These are phyloP conservation scores for Diarsia brunnea DNA, from an alignment of 2,888 invertebrate species.

Conservation along the genomic window DNA sequence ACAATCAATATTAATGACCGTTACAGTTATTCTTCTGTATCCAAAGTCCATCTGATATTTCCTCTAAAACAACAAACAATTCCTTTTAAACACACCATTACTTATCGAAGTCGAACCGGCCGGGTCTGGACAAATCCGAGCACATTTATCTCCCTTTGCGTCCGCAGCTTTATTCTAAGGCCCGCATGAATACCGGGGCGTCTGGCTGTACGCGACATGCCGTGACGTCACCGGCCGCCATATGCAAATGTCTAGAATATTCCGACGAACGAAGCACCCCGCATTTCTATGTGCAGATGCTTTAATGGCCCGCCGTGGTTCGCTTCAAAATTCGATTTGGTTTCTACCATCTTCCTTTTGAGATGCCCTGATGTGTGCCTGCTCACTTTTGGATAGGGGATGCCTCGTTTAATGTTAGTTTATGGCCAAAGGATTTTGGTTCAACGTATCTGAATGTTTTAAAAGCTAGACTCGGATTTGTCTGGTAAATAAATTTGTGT, in stretches of 20 bases:
- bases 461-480: slow-evolving; percentile 41
- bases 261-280: slow-evolving; percentile 64
- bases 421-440: slow-evolving; percentile 54
- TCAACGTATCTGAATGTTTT: slow-evolving; percentile 47
- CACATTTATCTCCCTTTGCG: slow-evolving; percentile 66
- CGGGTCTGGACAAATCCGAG: slow-evolving; percentile 58
- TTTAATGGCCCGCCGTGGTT: slow-evolving; percentile 74
- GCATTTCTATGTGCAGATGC: slow-evolving; percentile 74
- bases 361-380: slow-evolving; percentile 62
- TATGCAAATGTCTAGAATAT: slow-evolving; percentile 72
- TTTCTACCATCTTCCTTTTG: slow-evolving; percentile 71
- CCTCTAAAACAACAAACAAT: slow-evolving; percentile 45
- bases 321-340: slow-evolving; percentile 75
- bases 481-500: slow-evolving; percentile 40
- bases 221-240: slow-evolving; percentile 73
- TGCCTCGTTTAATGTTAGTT: slow-evolving; percentile 59
- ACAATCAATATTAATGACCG: slow-evolving; percentile 14
- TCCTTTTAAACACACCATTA: slow-evolving; percentile 58
- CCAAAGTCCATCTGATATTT: slow-evolving; percentile 28
- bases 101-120: slow-evolving; percentile 57
- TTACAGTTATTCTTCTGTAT: slow-evolving; percentile 8
- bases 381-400: slow-evolving; percentile 59
- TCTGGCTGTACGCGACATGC: slow-evolving; percentile 70
- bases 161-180: slow-evolving; percentile 65
- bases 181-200: slow-evolving; percentile 72